Evolutionary conservation across 1,140 invertebrate genomes (phyloP), one percentile per base, ranked within the genome.

Genomic region (Leucophenga varia): DNA sequence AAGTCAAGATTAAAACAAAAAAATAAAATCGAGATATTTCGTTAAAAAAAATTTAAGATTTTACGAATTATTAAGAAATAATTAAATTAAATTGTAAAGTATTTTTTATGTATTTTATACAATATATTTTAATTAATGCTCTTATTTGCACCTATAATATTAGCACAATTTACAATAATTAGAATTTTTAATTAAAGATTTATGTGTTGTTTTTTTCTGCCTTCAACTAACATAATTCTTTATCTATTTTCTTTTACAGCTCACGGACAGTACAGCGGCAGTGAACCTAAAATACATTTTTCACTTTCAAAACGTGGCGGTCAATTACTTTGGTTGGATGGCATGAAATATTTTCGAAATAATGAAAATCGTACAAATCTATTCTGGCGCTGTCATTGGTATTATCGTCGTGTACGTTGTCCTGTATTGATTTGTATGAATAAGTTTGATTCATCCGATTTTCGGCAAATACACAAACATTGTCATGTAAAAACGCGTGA

Each of bases 351-450:
- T 45, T 74, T 74, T 46, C 55, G 71, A 0, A 74, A 74, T 35
- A 74, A 74, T 35, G 69, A 65, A 37, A 74, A 74, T 46, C 61
- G 71, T 6, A 72, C 59, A 2, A 74, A 74, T 40, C 48, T 61
- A 13, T 74, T 67, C n/a, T 74, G 71, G 71, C 67, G 71, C n/a
- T 74, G 71, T 12, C 71, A 74, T 41, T 72, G 68, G 71, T 74
- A 74, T 35, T 74, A 74, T 42, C 56, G 70, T 0, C 70, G 61
- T 19, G 57, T 68, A 5, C 64, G 72, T 12, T 74, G 71, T 34
- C 71, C 71, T 1, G 71, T 74, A 6, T 43, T 74, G 7, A 74
- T 74, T 19, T 74, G 64, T 46, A 74, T 74, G 71, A 74, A 63
- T 40, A 74, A 74, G 40, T 67, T 43, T 32, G 49, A 74, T 36